Base-by-base conservation (phyloP, 1,140 invertebrate genomes). In the Phortica variegata region DNA sequence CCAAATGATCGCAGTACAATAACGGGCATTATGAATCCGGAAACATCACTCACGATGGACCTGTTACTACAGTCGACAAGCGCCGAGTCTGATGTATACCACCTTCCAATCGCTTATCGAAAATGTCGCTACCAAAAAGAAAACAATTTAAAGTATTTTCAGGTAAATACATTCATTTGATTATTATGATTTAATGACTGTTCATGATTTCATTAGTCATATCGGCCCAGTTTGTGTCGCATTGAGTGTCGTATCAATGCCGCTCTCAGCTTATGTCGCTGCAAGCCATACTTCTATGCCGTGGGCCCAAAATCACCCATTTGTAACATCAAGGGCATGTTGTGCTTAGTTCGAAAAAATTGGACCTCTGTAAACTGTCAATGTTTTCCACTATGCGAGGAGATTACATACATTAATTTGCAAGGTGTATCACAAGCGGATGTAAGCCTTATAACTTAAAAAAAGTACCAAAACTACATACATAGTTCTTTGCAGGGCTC, bases 241-340 rank as follows among this genome's bases (percentile, higher is more conserved):
- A 46, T 63, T 19, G 71, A 74, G 16, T 73, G 66, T 19, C 71
- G 71, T 20, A 74, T 74, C 9, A 45, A 49, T 15, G 43, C 33
- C 12, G 71, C 71, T 0, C 12, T 61, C 7, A 18, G 44, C 1
- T 26, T 69, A 2, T 74, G 71, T 39, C 26, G 55, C 3, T 74
- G 71, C n/a, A 69, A 69, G 7, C 71, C 71, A 6, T 71, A 54
- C 15, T 74, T 74, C 38, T 74, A 74, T 56, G 52, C 37, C 1
- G 46, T 57, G 12, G 61, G 43, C 3, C 48, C 48, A 1, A 17
- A 54, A 0, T 40, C 34, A 3, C 54, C 54, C 3, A 26, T 61
- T 17, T 74, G 71, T 39, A 52, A 42, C 21, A 43, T 74, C 10
- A 43, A 46, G 3, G 63, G 58, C 5, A 60, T 74, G 57, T 10